phyloP scores from a whole-genome alignment of 2,113 vertebrate genomes.

The Morone saxatilis region DNA sequence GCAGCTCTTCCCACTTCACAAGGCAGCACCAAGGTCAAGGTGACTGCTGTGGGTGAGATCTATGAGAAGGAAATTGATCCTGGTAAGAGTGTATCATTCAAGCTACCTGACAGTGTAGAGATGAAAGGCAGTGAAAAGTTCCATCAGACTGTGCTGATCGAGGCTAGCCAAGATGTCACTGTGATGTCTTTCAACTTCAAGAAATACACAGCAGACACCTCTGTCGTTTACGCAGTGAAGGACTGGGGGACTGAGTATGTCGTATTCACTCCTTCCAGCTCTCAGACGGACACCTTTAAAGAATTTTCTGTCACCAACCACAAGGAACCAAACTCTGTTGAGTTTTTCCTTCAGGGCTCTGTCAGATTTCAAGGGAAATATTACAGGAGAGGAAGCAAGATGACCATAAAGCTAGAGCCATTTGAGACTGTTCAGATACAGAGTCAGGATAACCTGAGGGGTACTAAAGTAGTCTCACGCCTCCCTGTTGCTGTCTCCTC shows the following conservation, averaged over 20 bases:
- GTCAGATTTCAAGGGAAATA: constrained; percentile 56
- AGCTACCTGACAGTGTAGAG: constrained; percentile 57
- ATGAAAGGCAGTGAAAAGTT: constrained; percentile 35
- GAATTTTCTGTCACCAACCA: constrained; percentile 78
- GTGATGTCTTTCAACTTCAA: constrained; percentile 76
- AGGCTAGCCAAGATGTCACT: constrained; percentile 52
- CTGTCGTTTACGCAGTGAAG: constrained; percentile 57
- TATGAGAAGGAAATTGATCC: constrained; percentile 39
- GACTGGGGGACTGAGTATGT: constrained; percentile 64
- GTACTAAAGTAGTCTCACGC: constrained; percentile 64
- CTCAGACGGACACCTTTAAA: constrained; percentile 28
- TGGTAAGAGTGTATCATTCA: constrained; percentile 35
- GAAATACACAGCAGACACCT: constrained; percentile 25
- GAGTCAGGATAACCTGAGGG: constrained; percentile 65
- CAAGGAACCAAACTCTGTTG: constrained; percentile 3
- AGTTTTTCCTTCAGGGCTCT: constrained; percentile 53
- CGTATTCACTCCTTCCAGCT: constrained; percentile 63
- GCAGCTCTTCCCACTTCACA: constrained; percentile 40
- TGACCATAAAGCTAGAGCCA: constrained; percentile 33
- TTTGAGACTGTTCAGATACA: constrained; percentile 73
- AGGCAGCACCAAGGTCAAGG: constrained; percentile 50
- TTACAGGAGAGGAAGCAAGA: constrained; percentile 49
- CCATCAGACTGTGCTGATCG: constrained; percentile 47
- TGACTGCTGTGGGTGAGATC: constrained; percentile 44
- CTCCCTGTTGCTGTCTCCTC: constrained; percentile 62